Percentiles rank a stretch among this genome's conserved stretches.
Evolutionary conservation across 1,140 invertebrate species (phyloP).

Genomic region (Apocrypta bakeri): DNA sequence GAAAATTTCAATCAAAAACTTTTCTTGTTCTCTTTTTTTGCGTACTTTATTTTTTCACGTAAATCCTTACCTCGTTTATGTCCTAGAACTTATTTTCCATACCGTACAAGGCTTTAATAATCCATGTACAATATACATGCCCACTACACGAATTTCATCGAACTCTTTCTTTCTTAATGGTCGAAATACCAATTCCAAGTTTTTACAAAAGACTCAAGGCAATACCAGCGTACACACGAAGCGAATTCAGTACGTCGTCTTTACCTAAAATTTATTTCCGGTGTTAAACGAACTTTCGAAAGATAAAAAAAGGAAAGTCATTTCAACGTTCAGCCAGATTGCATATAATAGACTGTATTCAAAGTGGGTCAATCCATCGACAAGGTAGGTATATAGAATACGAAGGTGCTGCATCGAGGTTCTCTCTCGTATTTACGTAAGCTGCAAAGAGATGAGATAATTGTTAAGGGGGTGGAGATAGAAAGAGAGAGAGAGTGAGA

Average conservation of each 20-base stretch:
- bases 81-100: neutral
- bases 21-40: neutral
- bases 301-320: neutral
- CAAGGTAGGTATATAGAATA: neutral
- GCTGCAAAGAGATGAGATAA: neutral
- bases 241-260: neutral
- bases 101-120: too few relatives aligned
- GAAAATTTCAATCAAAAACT: neutral
- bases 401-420: neutral
- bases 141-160: too few relatives aligned
- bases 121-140: too few relatives aligned
- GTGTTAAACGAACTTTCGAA: neutral
- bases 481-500: slow-evolving; percentile 30
- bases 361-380: neutral
- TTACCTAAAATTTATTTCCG: neutral
- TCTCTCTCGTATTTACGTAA: neutral
- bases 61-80: neutral
- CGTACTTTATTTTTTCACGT: too few relatives aligned
- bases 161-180: too few relatives aligned
- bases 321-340: neutral
- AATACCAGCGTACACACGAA: neutral
- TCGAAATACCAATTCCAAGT: neutral
- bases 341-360: neutral
- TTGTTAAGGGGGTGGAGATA: neutral
- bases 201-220: too few relatives aligned